Percentiles rank a stretch among this genome's conserved stretches.
phyloP scores from a whole-genome alignment of 2,888 invertebrate genomes.

The Phortica okadai region DNA sequence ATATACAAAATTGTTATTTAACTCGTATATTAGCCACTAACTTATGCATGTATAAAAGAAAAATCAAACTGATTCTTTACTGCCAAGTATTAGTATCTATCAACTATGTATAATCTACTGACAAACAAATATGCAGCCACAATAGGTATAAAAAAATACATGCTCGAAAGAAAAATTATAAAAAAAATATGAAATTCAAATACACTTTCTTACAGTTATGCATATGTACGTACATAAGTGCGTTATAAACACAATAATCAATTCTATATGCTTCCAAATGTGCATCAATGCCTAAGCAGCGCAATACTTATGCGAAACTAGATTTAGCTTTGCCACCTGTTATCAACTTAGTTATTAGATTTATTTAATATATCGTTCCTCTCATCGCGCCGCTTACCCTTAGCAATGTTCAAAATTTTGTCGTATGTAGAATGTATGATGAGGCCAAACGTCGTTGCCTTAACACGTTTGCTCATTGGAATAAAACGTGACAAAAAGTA shows the following conservation, averaged over 20 bases:
- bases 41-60: conserved; percentile 16
- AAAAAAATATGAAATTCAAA: background rate
- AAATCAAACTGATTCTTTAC: background rate
- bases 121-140: too few relatives aligned
- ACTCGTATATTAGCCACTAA: background rate
- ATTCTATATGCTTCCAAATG: background rate
- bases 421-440: too few relatives aligned
- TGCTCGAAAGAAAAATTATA: background rate
- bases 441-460: too few relatives aligned
- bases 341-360: background rate
- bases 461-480: too few relatives aligned
- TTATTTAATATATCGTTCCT: background rate
- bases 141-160: background rate
- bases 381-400: background rate
- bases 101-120: background rate
- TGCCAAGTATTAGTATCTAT: background rate
- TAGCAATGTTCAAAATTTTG: too few relatives aligned
- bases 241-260: conserved; percentile 2
- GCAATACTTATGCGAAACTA: background rate
- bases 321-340: conserved; percentile 8
- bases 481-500: too few relatives aligned
- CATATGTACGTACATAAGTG: background rate
- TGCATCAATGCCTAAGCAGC: background rate
- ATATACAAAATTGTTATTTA: background rate
- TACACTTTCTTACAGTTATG: background rate